Base-by-base conservation (phyloP, 2,888 invertebrate species). In the Tribolium freemani region DNA sequence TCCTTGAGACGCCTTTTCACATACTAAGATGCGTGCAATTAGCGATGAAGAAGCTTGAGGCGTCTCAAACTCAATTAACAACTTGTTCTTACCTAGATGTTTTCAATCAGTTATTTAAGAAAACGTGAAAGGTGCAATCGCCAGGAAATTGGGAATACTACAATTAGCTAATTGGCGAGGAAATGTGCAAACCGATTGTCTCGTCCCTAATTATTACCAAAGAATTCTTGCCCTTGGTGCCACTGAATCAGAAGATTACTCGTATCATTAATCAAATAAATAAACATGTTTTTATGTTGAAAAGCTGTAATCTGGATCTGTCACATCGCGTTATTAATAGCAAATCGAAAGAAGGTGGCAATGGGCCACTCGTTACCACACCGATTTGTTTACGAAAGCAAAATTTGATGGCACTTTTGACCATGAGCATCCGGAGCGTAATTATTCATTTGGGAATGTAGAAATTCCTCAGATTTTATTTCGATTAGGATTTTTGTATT, bases 1-100 rank as follows among this genome's bases (percentile, higher is more conserved):
- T 70, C 69, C 69, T 70, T 70, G 61, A 70, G 69, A 70, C 69
- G 69, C 48, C 69, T 70, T 69, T 69, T 70, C 69, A 70, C 69
- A 70, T 70, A 70, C 69, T 63, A 56, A 70, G 61, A 70, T 70
- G 69, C 69, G 69, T 70, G 69, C 69, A 70, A 70, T 70, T 70
- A 70, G 60, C 50, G 69, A 45, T 45, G 53, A 53, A 60, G 63
- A 54, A 45, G 69, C 60, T 60, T 13, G 26, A 21, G 60, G 58
- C 60, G 48, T 20, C 63, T 63, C 63, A 63, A 70, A 70, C 63
- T 70, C 69, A 70, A 63, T 70, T 70, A 70, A 63, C 63, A 56
- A 54, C 61, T 70, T 54, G 69, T 61, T 63, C 61, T 10, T 68
- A 30, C n/a, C 11, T 48, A 70, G 54, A n/a, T 20, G 56, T 54